Evolutionary conservation across 2,113 vertebrate genomes (phyloP), one percentile per base, ranked within the genome.

Genomic region (Calidris pygmaea): DNA sequence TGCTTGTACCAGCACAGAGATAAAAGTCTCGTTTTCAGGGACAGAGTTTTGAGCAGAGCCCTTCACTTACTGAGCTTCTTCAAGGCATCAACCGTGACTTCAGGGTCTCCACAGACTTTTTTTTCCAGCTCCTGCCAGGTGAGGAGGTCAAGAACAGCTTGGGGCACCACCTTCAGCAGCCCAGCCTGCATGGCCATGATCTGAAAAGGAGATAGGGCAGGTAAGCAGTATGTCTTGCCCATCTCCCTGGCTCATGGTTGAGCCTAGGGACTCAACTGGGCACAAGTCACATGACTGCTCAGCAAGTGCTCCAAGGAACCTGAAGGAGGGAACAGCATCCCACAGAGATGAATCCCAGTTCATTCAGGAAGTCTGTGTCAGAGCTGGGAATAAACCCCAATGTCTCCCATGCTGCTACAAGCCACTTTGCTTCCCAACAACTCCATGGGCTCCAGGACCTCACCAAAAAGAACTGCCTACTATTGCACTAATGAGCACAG

Each of bases 111-210:
- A 60, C 99, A 99, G 92, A 99, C 99, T 95, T 99, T 99, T 98
- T 99, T 99, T 93, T 99, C 99, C 89, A 99, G 98, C 76, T 99
- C 99, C 92, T 99, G 99, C 99, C 99, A 99, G 15, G 99, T 99
- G 62, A 99, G 98, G 73, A 99, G 98, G 96, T 99, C 99, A 89
- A 99, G 97, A 85, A 99, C 99, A 21, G 99, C 99, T 97, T 99
- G 99, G 12, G 99, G 99, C 29, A 99, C 99, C 77, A 99, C 99
- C 97, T 99, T 99, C 90, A 99, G 97, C 92, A 99, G 98, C 59
- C 99, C 99, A 14, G 98, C 98, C 97, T 99, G 99, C 97, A 99
- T 99, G 62, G 99, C 99, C 74, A 98, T 98, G 84, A 99, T 98
- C 99, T 99, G 96, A 53, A 85, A 88, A 89, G 18, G 26, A 84